Base-by-base conservation (phyloP, 2,888 invertebrate species). In the Catocala fraxini region DNA sequence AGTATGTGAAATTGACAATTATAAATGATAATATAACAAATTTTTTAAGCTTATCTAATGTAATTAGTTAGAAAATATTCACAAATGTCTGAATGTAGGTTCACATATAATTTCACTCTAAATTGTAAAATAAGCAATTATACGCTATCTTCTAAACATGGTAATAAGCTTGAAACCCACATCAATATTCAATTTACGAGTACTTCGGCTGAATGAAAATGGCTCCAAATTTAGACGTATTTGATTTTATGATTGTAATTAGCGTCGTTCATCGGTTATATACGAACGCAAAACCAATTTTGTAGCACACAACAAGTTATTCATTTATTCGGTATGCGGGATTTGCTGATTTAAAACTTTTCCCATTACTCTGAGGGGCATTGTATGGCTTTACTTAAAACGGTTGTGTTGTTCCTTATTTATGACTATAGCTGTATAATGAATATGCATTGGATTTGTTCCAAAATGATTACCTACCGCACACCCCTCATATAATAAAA, bases 321-420 rank as follows among this genome's bases (percentile, higher is more conserved):
- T 52, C 56, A 65, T 65, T 66, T 56, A 57, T 61, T 63, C 35
- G 54, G 60, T 70, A 59, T 62, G 71, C 71, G 71, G 74, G 68
- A 73, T 81, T 76, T 76, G 69, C 68, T 80, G 75, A 81, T 79
- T 81, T 77, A 74, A 80, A 83, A 83, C 82, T 83, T 83, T 81
- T 70, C 77, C 81, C 74, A 83, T 83, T 83, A 82, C 72, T 67
- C 61, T 65, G 59, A 47, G 56, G 58, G 68, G 65, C 63, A 70
- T 68, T 72, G 71, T 74, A 59, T 66, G 60, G 69, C 49, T 71
- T 63, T 66, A 64, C 71, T 59, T 59, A 73, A 65, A 60, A 75
- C 72, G 53, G 72, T 63, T 71, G 45, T 59, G 54, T 57, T 59
- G 66, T 64, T 70, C 55, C 69, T 70, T 75, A 72, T 75, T 77